Evolutionary conservation across 2,888 invertebrate species (phyloP).

Genomic region (Nymphalis polychloros): DNA sequence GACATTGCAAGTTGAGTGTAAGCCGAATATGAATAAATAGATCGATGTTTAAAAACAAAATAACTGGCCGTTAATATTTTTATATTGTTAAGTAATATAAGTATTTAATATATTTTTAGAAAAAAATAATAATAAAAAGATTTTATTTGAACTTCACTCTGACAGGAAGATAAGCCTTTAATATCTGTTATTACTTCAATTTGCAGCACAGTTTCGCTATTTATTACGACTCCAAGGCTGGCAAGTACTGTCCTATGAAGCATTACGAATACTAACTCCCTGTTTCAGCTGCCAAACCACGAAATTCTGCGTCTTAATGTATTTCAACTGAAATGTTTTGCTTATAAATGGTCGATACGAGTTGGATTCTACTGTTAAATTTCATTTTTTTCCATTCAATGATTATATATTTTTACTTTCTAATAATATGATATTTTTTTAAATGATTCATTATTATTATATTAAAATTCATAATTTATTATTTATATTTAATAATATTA

Average conservation of each 20-base stretch:
- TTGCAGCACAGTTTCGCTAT: constrained; percentile 10
- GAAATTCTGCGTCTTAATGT: constrained; percentile 9
- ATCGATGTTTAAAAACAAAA: no score
- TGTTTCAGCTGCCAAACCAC: constrained; percentile 4
- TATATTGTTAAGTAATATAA: neutral
- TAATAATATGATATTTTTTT: no score
- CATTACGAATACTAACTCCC: constrained; percentile 11
- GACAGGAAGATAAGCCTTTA: neutral
- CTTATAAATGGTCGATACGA: neutral
- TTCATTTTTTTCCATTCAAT: no score
- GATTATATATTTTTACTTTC: no score
- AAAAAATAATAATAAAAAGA: neutral
- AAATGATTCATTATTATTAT: no score
- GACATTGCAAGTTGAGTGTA: no score
- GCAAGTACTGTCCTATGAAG: constrained; percentile 7
- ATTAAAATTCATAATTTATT: no score
- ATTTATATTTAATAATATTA: no score
- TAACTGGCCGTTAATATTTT: no score
- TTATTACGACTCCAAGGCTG: constrained; percentile 9
- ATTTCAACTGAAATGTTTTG: constrained; percentile 3
- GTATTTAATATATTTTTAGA: no score
- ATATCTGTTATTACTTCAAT: constrained; percentile 9
- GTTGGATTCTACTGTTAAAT: no score
- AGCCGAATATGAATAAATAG: no score
- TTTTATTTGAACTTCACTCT: neutral